Conservation (phyloP, 2,888 invertebrate species). For the Xanthorhoe designata region DNA sequence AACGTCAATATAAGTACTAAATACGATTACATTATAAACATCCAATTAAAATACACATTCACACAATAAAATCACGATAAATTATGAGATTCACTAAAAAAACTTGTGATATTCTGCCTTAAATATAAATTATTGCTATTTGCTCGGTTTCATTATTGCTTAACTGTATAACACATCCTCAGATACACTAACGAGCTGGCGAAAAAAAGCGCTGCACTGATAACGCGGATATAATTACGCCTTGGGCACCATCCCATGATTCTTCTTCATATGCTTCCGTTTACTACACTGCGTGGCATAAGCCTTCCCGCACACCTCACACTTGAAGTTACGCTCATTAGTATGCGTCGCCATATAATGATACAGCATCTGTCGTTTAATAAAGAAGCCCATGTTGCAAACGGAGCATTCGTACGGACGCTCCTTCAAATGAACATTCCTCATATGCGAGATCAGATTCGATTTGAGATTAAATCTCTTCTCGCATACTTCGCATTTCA, state of each 20-base stretch:
- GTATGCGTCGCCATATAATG: conserved; percentile 76
- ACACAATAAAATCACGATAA: conserved; percentile 14
- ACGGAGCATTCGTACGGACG: conserved; percentile 76
- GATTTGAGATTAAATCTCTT: conserved; percentile 79
- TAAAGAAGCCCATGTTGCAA: conserved; percentile 79
- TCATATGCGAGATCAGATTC: conserved; percentile 72
- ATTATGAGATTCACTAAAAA: conserved; percentile 38
- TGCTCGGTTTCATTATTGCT: neutral
- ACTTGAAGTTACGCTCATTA: conserved; percentile 84
- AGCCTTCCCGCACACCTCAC: conserved; percentile 86
- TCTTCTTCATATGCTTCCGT: conserved; percentile 78
- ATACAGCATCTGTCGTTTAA: conserved; percentile 58
- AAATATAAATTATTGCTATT: neutral
- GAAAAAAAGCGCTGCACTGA: neutral
- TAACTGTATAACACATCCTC: neutral
- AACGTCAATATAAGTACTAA: neutral
- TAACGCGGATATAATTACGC: conserved; percentile 3
- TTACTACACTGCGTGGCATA: conserved; percentile 78
- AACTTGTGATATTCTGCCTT: neutral
- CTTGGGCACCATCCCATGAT: conserved; percentile 56
- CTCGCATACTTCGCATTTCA: conserved; percentile 75
- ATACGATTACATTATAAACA: conserved; percentile 3
- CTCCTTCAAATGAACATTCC: conserved; percentile 76
- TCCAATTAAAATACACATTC: conserved; percentile 10
- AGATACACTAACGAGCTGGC: neutral